Evolutionary conservation across 1,140 invertebrate species (phyloP).

Genomic region (Stenopsyche tienmushanensis): DNA sequence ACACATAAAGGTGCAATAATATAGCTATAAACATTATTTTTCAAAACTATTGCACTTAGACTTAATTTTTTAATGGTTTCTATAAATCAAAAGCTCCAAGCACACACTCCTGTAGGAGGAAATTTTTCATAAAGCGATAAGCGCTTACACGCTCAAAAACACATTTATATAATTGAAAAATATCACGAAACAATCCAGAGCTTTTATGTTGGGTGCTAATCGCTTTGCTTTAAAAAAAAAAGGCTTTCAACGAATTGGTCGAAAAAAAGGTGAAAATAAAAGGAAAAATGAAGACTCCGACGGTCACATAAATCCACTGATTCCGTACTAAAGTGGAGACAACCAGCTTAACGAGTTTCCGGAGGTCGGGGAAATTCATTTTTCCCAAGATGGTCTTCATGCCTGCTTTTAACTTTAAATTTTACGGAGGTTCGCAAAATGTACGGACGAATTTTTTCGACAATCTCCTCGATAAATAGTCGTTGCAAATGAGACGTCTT

Average conservation of each 20-base stretch:
- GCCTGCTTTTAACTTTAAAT: too few relatives aligned
- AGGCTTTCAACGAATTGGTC: constrained; percentile 12
- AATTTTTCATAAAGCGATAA: neutral
- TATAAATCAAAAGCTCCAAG: neutral
- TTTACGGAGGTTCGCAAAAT: too few relatives aligned
- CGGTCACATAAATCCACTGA: too few relatives aligned
- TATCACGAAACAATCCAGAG: neutral
- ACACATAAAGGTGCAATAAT: constrained; percentile 10
- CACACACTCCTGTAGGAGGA: neutral
- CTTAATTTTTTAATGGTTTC: constrained; percentile 3
- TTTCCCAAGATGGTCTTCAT: constrained; percentile 13
- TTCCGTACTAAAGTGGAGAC: constrained; percentile 11
- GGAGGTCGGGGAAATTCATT: constrained; percentile 16
- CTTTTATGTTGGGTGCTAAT: too few relatives aligned
- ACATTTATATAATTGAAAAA: too few relatives aligned
- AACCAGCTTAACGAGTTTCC: constrained; percentile 27
- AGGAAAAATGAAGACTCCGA: constrained; percentile 3
- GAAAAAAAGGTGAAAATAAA: constrained; percentile 5
- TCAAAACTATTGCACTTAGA: neutral
- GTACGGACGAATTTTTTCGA: too few relatives aligned
- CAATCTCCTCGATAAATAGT: too few relatives aligned
- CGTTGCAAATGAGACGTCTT: too few relatives aligned
- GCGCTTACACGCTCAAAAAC: too few relatives aligned
- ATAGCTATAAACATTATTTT: constrained; percentile 9
- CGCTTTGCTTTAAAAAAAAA: too few relatives aligned